Conservation (phyloP, 2,113 vertebrate species). For the Axis porcinus region DNA sequence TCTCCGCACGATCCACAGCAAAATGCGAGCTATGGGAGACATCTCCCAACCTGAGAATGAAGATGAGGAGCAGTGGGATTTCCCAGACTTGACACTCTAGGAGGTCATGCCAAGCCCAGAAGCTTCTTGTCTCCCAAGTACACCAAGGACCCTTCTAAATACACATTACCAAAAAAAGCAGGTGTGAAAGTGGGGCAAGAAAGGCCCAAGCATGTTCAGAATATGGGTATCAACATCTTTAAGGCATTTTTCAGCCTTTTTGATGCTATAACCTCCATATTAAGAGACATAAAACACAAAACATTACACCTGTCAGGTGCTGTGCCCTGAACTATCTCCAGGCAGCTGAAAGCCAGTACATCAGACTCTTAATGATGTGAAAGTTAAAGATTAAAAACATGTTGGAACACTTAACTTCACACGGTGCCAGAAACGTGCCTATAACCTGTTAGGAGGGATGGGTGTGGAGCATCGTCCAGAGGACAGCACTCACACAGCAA, state of each 20-base stretch:
- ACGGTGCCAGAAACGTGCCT: slow-evolving; percentile 89
- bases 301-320: slow-evolving; percentile 56
- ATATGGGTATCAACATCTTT: slow-evolving; percentile 15
- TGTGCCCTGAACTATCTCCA: slow-evolving; percentile 73
- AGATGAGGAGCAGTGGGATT: neutral
- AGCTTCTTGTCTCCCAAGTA: neutral
- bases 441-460: slow-evolving; percentile 82
- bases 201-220: neutral
- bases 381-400: slow-evolving; percentile 85
- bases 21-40: neutral
- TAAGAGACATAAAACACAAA: slow-evolving; percentile 48
- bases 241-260: slow-evolving; percentile 8
- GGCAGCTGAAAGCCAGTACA: slow-evolving; percentile 82
- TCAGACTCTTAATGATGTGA: slow-evolving; percentile 82
- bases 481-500: slow-evolving; percentile 51
- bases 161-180: neutral
- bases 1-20: neutral
- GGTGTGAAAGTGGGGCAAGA: neutral
- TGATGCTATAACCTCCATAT: slow-evolving; percentile 33
- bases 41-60: neutral
- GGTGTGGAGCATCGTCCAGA: slow-evolving; percentile 72
- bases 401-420: slow-evolving; percentile 86
- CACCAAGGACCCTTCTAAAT: neutral
- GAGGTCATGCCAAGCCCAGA: neutral
- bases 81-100: neutral